phyloP scores from a whole-genome alignment of 2,113 vertebrate genomes.

The Muntiacus muntjak region DNA sequence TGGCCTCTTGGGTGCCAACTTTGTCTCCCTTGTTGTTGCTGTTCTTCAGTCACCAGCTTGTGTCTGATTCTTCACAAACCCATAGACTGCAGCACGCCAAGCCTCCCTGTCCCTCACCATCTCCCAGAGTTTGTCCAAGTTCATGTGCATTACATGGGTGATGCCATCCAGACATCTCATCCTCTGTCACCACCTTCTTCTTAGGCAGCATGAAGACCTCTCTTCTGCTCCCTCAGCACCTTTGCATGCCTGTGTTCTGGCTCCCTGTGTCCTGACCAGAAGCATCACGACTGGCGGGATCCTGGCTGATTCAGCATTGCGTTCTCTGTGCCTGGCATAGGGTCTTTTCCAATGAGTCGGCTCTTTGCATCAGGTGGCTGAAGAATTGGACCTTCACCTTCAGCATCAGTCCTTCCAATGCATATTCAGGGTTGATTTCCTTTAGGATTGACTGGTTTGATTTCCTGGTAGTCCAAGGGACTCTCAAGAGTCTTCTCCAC shows the following conservation, averaged over 20 bases:
- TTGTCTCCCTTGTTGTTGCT: background rate
- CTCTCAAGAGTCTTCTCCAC: background rate
- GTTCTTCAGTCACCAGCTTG: background rate
- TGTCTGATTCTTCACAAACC: background rate
- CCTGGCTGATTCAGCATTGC: background rate
- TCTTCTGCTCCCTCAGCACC: background rate
- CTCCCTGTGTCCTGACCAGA: background rate
- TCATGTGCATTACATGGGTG: background rate
- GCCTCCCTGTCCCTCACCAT: background rate
- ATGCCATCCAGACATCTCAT: background rate
- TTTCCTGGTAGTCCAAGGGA: background rate
- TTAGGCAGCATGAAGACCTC: background rate
- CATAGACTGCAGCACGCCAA: background rate
- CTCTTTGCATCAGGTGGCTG: background rate
- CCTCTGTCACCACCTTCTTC: background rate
- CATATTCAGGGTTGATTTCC: background rate
- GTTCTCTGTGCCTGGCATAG: background rate
- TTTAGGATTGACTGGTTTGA: background rate
- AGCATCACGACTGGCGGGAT: background rate
- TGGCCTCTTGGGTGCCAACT: background rate
- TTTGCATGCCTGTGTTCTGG: background rate
- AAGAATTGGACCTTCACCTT: background rate
- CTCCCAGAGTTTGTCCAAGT: background rate
- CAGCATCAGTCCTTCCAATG: background rate
- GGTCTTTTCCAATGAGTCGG: accelerated